phyloP scores from a whole-genome alignment of 2,888 invertebrate species.

The Lithosia quadra region DNA sequence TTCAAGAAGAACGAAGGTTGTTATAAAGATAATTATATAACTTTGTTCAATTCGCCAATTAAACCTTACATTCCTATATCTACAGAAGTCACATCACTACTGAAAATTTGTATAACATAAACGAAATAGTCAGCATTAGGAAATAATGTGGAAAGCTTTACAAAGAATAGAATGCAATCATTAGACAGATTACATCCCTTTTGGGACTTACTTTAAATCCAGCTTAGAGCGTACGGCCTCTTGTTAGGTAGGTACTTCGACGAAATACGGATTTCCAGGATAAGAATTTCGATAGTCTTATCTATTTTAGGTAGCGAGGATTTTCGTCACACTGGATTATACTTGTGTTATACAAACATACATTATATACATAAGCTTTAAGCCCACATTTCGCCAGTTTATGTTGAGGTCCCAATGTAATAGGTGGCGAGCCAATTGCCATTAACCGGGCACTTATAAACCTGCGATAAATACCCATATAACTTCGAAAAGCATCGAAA shows the following conservation, averaged over 20 bases:
- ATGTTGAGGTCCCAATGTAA: no score
- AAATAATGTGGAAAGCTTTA: slow-evolving; percentile 19
- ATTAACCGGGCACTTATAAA: no score
- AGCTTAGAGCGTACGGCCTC: slow-evolving; percentile 6
- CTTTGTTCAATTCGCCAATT: no score
- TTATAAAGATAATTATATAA: no score
- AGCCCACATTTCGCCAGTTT: no score
- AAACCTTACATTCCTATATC: no score
- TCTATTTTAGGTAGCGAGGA: neutral
- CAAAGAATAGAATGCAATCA: slow-evolving; percentile 16
- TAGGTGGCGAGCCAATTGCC: no score
- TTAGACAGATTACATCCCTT: slow-evolving; percentile 22
- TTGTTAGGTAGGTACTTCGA: slow-evolving; percentile 9
- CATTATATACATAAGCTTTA: no score
- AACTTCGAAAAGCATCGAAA: no score
- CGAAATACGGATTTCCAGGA: slow-evolving; percentile 11
- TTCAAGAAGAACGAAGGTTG: no score
- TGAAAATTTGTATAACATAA: neutral
- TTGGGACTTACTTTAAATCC: slow-evolving; percentile 20
- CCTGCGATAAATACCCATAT: no score
- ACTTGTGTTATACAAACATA: neutral
- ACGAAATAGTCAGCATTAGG: neutral
- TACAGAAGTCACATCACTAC: no score
- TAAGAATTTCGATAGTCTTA: slow-evolving; percentile 2
- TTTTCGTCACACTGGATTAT: neutral